phyloP scores from a whole-genome alignment of 2,888 invertebrate genomes.

The Synergus itoensis region DNA sequence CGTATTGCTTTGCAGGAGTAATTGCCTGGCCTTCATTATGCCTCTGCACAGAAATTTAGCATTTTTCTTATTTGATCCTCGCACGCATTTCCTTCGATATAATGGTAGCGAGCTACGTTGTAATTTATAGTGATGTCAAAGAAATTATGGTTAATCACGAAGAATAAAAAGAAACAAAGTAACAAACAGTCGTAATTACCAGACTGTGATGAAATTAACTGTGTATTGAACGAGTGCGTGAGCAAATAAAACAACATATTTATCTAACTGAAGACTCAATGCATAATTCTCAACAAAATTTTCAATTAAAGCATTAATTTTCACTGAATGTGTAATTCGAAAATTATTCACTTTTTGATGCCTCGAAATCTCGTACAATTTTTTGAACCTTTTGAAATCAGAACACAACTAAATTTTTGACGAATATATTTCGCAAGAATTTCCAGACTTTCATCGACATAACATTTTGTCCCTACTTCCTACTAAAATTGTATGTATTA shows the following conservation, averaged over 20 bases:
- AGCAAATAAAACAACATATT: not conserved
- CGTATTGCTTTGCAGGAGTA: conserved; percentile 12
- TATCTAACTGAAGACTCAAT: not conserved
- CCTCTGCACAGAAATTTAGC: not conserved
- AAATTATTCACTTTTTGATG: no score
- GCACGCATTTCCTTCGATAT: not conserved
- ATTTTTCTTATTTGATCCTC: not conserved
- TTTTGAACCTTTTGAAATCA: no score
- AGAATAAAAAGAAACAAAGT: conserved; percentile 10
- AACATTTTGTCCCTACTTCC: no score
- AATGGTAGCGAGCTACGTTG: conserved; percentile 26
- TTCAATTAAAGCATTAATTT: no score
- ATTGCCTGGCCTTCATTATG: conserved; percentile 34
- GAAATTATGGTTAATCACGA: conserved; percentile 35
- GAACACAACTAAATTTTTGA: no score
- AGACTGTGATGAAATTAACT: conserved; percentile 14
- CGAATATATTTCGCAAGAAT: no score
- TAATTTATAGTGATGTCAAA: conserved; percentile 37
- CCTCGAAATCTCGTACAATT: no score
- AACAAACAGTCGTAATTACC: conserved; percentile 40
- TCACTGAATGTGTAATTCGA: no score
- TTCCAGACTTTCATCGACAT: no score
- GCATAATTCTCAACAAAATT: not conserved
- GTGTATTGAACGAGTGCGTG: not conserved
- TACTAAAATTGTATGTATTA: not conserved